phyloP scores from a whole-genome alignment of 2,888 invertebrate species.

The Oligia latruncula region DNA sequence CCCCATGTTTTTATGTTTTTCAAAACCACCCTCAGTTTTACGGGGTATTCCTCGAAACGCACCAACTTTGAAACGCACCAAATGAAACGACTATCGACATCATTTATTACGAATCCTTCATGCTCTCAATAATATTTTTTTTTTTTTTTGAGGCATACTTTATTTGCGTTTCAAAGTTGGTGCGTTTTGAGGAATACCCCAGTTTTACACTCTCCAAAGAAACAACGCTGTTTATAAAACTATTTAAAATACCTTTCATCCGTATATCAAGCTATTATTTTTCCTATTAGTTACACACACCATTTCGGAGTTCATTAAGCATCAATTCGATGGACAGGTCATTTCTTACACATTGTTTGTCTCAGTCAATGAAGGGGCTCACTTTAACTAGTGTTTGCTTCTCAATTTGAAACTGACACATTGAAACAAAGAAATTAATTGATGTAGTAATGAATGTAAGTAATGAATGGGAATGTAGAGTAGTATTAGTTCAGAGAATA shows the following conservation, averaged over 20 bases:
- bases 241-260: slow-evolving; percentile 64
- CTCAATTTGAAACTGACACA: slow-evolving; percentile 88
- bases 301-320: slow-evolving; percentile 84
- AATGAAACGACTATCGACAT: too few relatives aligned
- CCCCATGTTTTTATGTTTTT: not conserved
- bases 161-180: too few relatives aligned
- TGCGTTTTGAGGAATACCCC: too few relatives aligned
- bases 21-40: not conserved
- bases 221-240: slow-evolving; percentile 32
- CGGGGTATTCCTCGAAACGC: too few relatives aligned
- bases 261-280: slow-evolving; percentile 74
- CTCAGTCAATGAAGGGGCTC: slow-evolving; percentile 73
- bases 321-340: slow-evolving; percentile 81
- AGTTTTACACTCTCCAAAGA: slow-evolving; percentile 2
- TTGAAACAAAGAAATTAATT: slow-evolving; percentile 89
- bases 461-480: slow-evolving; percentile 82
- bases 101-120: too few relatives aligned
- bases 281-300: slow-evolving; percentile 83
- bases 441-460: slow-evolving; percentile 87
- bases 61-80: too few relatives aligned
- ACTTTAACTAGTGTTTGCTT: slow-evolving; percentile 87
- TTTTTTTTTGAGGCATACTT: too few relatives aligned
- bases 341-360: slow-evolving; percentile 84
- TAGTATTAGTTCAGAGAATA: slow-evolving; percentile 65
- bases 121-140: too few relatives aligned